Evolutionary conservation across 2,113 vertebrate genomes (phyloP), one percentile per base, ranked within the genome.

Genomic region (Centrocercus urophasianus): DNA sequence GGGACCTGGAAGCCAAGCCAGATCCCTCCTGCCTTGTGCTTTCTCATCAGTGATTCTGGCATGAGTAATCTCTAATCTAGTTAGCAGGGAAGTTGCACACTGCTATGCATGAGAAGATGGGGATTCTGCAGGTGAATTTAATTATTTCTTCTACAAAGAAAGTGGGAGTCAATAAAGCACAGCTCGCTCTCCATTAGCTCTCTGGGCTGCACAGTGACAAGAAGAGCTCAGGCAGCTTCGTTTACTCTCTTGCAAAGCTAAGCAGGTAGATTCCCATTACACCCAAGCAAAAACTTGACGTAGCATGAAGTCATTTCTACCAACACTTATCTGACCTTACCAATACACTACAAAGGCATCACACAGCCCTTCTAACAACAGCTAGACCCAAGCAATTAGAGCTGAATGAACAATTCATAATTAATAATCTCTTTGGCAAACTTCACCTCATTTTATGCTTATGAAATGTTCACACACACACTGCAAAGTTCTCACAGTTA

Each of bases 391-490:
- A 72, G 86, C 75, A 94, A 96, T 82, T 95, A 97, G 65, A 74
- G 34, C 42, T 86, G 88, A 95, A 92, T 84, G 93, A 95, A 92
- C 67, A 89, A 88, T 85, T 88, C 4, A 4, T 79, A 87, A 93
- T 43, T 78, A 96, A 96, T 79, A 95, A 65, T 61, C 8, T 24
- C 5, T 73, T 48, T 83, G 80, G 83, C 73, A 95, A 82, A 83
- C 43, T 83, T 71, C 6, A 14, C 76, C 57, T 92, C 16, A 4
- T 81, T 94, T 81, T 82, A 40, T 11, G 40, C 69, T 71, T 28
- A 69, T 0, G 0, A 81, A 91, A 83, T 7, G n/a, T 76, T 90
- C 64, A 43, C 61, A 59, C 4, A 3, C 83, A 79, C 74, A 92
- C 47, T 87, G 91, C 79, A 65, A 83, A 78, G 47, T 83, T 74